Evolutionary conservation across 2,888 invertebrate species (phyloP), one percentile per base, ranked within the genome.

Genomic region (Hipparchia sbordonii): DNA sequence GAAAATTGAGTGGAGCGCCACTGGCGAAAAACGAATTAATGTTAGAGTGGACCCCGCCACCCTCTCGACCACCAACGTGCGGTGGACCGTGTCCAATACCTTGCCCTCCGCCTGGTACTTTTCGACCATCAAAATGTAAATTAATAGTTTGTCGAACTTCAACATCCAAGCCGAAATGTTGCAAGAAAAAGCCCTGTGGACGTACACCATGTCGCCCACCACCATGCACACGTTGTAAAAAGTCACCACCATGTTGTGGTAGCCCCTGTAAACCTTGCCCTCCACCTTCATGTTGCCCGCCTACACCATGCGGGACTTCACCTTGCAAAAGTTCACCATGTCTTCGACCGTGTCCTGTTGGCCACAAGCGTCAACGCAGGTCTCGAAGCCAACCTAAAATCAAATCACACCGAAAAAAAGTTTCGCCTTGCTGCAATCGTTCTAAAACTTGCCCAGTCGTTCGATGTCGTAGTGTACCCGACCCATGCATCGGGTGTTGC

Each of bases 31-130:
- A 92, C 76, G 93, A 93, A 77, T 78, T 93, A 57, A 91, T 93
- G 89, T 79, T 93, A 59, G 93, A 93, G 81, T 93, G 93, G 93
- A 90, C 89, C 6, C 93, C 92, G 1, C 93, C 93, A 2, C 87
- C 89, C 6, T 78, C 79, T 10, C 83, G 87, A 6, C 79, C 84
- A n/a, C 77, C 81, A 13, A 74, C 85, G 5, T 88, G 87, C 67
- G 79, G 79, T 10, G 67, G 73, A 8, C 83, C 87, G 2, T 86
- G 84, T 73, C 77, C 79, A 2, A 73, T 76, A 13, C 75, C 82
- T 4, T 86, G 83, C 67, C 61, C 77, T 9, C 73, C 77, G 23
- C 77, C 84, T 6, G 62, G 74, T 33, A 66, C 79, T 3, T 85
- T 83, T 71, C 84, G 83, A n/a, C 83, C 85, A 62, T 77, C 84